Conservation (phyloP, 1,140 invertebrate genomes). For the Leptestheria dahalacensis region DNA sequence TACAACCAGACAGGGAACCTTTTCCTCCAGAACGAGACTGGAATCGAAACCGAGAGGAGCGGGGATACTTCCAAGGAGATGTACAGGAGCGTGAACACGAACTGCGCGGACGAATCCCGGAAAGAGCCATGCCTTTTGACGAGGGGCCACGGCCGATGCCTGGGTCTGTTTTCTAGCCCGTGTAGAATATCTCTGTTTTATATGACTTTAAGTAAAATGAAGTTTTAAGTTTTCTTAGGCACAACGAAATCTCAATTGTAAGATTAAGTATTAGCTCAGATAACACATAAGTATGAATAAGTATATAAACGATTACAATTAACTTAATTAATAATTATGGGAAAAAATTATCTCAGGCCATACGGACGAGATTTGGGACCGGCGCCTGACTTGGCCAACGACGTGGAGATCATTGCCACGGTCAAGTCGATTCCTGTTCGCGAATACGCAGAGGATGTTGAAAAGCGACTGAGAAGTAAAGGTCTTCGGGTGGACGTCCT, state of each 20-base stretch:
- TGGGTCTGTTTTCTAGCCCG: background rate
- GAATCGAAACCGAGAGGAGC: background rate
- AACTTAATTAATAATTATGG: background rate
- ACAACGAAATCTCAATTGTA: too few relatives aligned
- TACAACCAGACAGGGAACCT: background rate
- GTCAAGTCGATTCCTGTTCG: conserved; percentile 32
- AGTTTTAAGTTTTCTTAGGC: too few relatives aligned
- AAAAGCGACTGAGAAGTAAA: conserved; percentile 58
- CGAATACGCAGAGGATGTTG: conserved; percentile 77
- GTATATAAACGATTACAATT: background rate
- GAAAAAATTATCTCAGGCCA: background rate
- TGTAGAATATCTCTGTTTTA: too few relatives aligned
- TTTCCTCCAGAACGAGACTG: background rate
- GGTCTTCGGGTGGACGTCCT: conserved; percentile 69
- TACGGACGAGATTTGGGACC: background rate
- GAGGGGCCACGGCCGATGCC: background rate
- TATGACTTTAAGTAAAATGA: too few relatives aligned
- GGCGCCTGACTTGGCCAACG: conserved; percentile 3
- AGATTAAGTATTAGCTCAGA: too few relatives aligned
- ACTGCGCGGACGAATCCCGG: background rate
- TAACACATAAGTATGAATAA: too few relatives aligned
- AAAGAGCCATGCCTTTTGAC: background rate
- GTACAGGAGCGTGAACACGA: background rate
- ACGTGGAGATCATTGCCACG: conserved; percentile 4
- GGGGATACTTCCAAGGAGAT: background rate